Evolutionary conservation across 2,797 vertebrate genomes (phyloP).

Genomic region (Bryconaethiops microstoma): DNA sequence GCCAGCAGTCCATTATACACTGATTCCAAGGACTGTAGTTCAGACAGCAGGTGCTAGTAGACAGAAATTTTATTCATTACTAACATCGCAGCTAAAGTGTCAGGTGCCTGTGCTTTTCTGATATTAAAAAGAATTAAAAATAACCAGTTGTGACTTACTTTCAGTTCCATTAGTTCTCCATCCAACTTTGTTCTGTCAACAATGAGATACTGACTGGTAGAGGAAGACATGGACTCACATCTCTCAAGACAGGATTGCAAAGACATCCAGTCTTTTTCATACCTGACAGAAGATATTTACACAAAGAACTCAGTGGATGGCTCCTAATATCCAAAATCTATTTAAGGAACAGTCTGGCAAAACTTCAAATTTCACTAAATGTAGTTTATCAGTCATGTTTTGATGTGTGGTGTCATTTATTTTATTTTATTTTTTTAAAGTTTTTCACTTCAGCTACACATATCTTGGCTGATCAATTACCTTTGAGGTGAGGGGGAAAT

Average conservation of each 20-base stretch:
- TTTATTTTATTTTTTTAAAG: too few relatives aligned
- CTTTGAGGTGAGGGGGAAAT: too few relatives aligned
- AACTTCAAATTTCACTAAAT: not conserved
- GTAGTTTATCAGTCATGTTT: not conserved
- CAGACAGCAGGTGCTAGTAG: slow-evolving; percentile 79
- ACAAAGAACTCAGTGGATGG: not conserved
- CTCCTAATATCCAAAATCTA: not conserved
- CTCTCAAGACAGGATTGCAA: slow-evolving; percentile 87
- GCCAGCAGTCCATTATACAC: slow-evolving; percentile 74
- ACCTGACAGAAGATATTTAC: slow-evolving; percentile 71
- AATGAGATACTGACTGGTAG: slow-evolving; percentile 76
- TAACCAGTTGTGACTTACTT: slow-evolving; percentile 73
- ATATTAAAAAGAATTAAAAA: not conserved
- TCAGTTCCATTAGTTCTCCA: slow-evolving; percentile 82
- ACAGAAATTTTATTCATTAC: not conserved
- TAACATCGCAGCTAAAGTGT: not conserved
- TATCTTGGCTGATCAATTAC: not conserved
- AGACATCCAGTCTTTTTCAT: slow-evolving; percentile 86
- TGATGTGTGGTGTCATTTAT: not conserved
- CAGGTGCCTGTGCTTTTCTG: not conserved
- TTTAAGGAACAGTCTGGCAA: not conserved
- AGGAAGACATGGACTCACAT: slow-evolving; percentile 77
- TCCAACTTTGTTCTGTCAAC: slow-evolving; percentile 86
- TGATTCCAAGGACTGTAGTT: slow-evolving; percentile 74
- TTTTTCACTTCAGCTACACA: too few relatives aligned